Evolutionary conservation across 2,113 vertebrate species (phyloP).

Genomic region (Rousettus leschenaultii): DNA sequence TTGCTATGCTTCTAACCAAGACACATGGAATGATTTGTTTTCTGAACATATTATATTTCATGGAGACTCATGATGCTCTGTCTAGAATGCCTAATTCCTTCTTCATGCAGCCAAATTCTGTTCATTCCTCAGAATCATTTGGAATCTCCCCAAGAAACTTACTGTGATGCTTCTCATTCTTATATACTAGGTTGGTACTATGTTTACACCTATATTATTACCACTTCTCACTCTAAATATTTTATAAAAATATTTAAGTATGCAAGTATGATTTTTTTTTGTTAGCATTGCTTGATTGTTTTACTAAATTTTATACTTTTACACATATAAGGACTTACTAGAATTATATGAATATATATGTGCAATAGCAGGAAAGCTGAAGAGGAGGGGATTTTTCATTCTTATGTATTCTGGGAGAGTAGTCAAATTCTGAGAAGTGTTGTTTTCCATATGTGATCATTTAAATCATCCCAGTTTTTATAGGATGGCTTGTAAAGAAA

Average conservation of each 20-base stretch:
- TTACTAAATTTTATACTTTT: not conserved
- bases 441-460: not conserved
- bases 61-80: not conserved
- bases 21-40: not conserved
- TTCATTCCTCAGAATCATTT: not conserved
- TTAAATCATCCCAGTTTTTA: not conserved
- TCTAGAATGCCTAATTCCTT: not conserved
- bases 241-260: not conserved
- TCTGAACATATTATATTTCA: not conserved
- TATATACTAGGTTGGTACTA: not conserved
- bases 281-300: not conserved
- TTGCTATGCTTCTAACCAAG: not conserved
- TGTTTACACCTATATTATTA: not conserved
- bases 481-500: not conserved
- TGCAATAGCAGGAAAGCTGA: not conserved
- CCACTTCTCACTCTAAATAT: not conserved
- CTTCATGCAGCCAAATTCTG: not conserved
- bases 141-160: not conserved
- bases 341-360: not conserved
- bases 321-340: not conserved
- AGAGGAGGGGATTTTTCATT: not conserved
- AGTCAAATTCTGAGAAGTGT: not conserved
- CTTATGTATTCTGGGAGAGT: not conserved
- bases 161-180: not conserved
- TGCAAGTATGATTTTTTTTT: not conserved